Evolutionary conservation across 2,113 vertebrate genomes (phyloP), one percentile per base, ranked within the genome.

Genomic region (Gallinago undulata): DNA sequence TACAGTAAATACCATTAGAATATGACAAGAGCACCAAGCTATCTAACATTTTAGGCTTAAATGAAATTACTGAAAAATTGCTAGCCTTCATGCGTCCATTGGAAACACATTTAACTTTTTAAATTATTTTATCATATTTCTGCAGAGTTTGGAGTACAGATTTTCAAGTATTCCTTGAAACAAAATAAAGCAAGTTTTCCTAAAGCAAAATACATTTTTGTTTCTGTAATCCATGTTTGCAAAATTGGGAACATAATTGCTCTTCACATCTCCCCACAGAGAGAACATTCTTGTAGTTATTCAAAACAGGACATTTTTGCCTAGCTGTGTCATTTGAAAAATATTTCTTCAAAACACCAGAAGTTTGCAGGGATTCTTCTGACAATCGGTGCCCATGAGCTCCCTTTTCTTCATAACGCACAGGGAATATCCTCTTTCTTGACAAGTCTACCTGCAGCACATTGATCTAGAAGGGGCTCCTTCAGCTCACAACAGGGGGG

Each of bases 241-340:
- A 43, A 41, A 90, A 33, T 70, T 68, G 47, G 48, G 77, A 91
- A 69, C 37, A 45, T 84, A 82, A 89, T 95, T 94, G 53, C 62
- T 91, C 77, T 83, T 96, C 85, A 59, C 67, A 62, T 74, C 76
- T 94, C 68, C 62, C 74, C 0, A 11, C 70, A 82, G 94, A 95
- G 89, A 73, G 56, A 89, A 84, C 50, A 50, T 91, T 94, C 56
- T 82, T 92, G 73, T 73, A 87, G 63, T 72, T 94, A 80, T 72
- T 93, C 67, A 89, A 96, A 96, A 89, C 78, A 93, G 62, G 66
- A 63, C 74, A 92, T 93, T 94, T 84, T 84, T 94, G 70, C 83
- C 84, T 64, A 70, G 33, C 48, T 92, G 17, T 93, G 84, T 96
- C 4, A 86, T 84, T 84, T 90, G 81, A 92, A 95, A 96, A 95